Base-by-base conservation (phyloP, 92 coral and sea anemone genomes). In the Pocillopora grandis region DNA sequence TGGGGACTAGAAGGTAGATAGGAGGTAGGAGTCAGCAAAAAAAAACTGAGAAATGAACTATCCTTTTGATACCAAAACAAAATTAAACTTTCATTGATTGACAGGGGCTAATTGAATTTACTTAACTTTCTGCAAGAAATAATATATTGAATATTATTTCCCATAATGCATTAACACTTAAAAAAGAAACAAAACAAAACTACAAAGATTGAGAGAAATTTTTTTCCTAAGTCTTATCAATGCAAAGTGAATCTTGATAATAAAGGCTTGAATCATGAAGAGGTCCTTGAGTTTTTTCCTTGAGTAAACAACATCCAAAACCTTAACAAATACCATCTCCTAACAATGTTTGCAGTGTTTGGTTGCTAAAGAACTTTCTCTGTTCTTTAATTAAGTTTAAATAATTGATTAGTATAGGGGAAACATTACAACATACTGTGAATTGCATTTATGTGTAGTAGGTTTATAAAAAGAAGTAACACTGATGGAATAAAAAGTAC, bases 311-410 rank as follows among this genome's bases (percentile, higher is more conserved):
- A 35, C 60, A 73, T 63, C 31, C 23, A 74, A 62, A 64, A 11
- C 62, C 23, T 72, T 27, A 61, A 63, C 37, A 83, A 73, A 83
- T 60, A 83, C 21, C 73, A 49, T 2, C 86, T 74, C 19, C 13
- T 42, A 15, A 9, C 52, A 72, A 9, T 84, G 83, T 89, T 89
- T 86, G 84, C 93, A 92, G 61, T 72, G 58, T 84, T 77, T 72
- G 76, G 95, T 89, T 89, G 91, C 92, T 87, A 92, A 83, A 81
- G 79, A 80, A 72, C 81, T 49, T 74, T 74, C 63, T 33, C 61
- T 72, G 79, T 60, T 73, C 71, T 18, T 71, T 37, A 62, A 20
- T 35, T 42, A 55, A 16, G 42, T 72, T 83, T 76, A 61, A 89
- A 88, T 89, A 78, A 91, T 83, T 89, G 64, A 86, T 80, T 69